Evolutionary conservation across 1,140 invertebrate genomes (phyloP), one percentile per base, ranked within the genome.

Genomic region (Drosophila lacertosa): DNA sequence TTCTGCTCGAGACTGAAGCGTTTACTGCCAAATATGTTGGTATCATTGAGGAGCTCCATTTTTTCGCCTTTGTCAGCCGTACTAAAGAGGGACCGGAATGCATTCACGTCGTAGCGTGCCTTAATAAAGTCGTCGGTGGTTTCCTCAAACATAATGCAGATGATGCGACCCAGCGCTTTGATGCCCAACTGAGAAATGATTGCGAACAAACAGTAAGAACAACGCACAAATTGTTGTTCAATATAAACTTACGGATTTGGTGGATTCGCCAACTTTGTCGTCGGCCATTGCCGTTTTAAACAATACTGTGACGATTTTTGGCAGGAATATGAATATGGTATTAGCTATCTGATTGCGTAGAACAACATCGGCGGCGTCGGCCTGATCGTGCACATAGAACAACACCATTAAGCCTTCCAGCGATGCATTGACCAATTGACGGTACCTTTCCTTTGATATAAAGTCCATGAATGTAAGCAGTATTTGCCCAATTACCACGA

Each of bases 321-420:
- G 90, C 2, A 91, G 54, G 33, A 80, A 90, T 47, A 90, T 74
- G 39, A 90, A 91, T 37, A 77, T 59, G 11, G 75, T 81, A 48
- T 91, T 69, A 4, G 90, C 89, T 10, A 91, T 77, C 51, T 91
- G 89, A 55, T 73, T 78, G 7, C 90, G 77, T n/a, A 91, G 42
- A 4, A 91, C 90, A 1, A 89, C 77, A 76, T 91, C 90, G 5
- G 44, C 62, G 0, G 69, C 39, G 57, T 91, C 89, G 4, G 86
- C 75, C 13, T 86, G 71, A 22, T 91, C 83, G 13, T 91, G 86
- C 4, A 91, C 88, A 42, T 89, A 90, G 35, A 90, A 90, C 0
- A 89, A 37, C 2, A 77, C 60, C 76, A 90, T 77, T 1, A 91
- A 18, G 29, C 89, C 90, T 4, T 88, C 66, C 4, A 91, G 35